Evolutionary conservation across 2,797 vertebrate species (phyloP).

Genomic region (Acestrorhynchus altus): DNA sequence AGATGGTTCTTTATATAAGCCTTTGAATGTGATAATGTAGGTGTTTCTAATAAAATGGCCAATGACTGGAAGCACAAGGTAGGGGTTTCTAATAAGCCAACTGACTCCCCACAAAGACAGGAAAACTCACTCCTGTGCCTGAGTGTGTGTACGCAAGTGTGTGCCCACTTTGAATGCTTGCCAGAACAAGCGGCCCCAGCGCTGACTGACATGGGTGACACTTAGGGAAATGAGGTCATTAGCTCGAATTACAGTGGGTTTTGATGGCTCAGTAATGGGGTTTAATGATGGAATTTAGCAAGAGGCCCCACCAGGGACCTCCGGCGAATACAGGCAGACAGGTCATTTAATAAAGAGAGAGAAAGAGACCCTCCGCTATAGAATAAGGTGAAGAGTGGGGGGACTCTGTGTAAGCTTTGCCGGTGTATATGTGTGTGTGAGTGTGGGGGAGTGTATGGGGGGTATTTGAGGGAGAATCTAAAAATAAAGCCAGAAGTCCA

Average conservation of each 20-base stretch:
- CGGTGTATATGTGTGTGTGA: slow-evolving; percentile 22
- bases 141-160: slow-evolving; percentile 51
- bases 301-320: slow-evolving; percentile 84
- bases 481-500: slow-evolving; percentile 67
- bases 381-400: slow-evolving; percentile 36
- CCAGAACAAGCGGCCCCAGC: slow-evolving; percentile 66
- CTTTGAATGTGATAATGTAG: too few species aligned
- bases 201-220: slow-evolving; percentile 76
- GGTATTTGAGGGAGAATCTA: slow-evolving; percentile 25
- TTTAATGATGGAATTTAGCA: slow-evolving; percentile 95
- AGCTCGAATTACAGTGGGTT: slow-evolving; percentile 85
- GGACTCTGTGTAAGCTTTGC: background rate
- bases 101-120: background rate
- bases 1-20: too few species aligned
- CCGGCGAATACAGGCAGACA: slow-evolving; percentile 82
- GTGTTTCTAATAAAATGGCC: too few species aligned
- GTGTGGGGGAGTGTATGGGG: background rate
- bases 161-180: slow-evolving; percentile 45
- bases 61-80: too few species aligned
- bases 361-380: slow-evolving; percentile 47
- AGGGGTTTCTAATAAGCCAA: too few species aligned
- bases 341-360: slow-evolving; percentile 79
- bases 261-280: slow-evolving; percentile 91
- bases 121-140: slow-evolving; percentile 16
- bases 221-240: slow-evolving; percentile 97